Evolutionary conservation across 2,888 invertebrate genomes (phyloP).

Genomic region (Lordiphosa andalusiaca): DNA sequence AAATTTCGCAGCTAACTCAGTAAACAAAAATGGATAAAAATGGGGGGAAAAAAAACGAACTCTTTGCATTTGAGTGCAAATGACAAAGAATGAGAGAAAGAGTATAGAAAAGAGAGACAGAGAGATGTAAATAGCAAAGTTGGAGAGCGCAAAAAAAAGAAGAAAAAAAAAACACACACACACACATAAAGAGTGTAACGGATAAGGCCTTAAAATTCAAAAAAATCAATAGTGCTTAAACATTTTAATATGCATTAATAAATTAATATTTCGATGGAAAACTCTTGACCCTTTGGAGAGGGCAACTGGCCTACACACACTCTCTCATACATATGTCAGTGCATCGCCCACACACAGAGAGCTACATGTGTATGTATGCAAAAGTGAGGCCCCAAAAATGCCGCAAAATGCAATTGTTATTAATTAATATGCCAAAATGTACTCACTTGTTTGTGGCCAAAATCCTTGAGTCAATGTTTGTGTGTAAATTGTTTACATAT

Average conservation of each 20-base stretch:
- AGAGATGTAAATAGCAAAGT: constrained; percentile 7
- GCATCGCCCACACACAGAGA: constrained; percentile 5
- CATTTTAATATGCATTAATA: constrained; percentile 2
- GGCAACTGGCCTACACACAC: neutral
- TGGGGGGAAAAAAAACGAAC: constrained; percentile 24
- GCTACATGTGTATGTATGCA: neutral
- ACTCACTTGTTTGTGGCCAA: constrained; percentile 29
- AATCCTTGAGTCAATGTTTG: constrained; percentile 13
- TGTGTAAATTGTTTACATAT: constrained; percentile 17
- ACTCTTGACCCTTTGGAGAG: constrained; percentile 33
- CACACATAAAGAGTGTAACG: constrained; percentile 5
- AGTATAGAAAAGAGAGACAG: constrained; percentile 7
- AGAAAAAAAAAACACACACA: constrained; percentile 1
- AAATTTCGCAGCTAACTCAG: constrained; percentile 7
- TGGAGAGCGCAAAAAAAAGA: constrained; percentile 13
- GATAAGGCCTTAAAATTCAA: constrained; percentile 13
- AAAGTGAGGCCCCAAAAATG: neutral
- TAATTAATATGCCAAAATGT: constrained; percentile 9
- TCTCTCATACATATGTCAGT: neutral
- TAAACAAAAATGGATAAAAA: constrained; percentile 19
- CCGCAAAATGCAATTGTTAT: constrained; percentile 5
- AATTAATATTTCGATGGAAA: constrained; percentile 7
- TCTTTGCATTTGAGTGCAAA: constrained; percentile 48
- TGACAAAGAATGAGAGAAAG: constrained; percentile 38
- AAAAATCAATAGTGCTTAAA: constrained; percentile 45